Percentiles rank a stretch among this genome's conserved stretches.
Conservation (phyloP, 2,797 vertebrate genomes). For the Sebastes flavidus region DNA sequence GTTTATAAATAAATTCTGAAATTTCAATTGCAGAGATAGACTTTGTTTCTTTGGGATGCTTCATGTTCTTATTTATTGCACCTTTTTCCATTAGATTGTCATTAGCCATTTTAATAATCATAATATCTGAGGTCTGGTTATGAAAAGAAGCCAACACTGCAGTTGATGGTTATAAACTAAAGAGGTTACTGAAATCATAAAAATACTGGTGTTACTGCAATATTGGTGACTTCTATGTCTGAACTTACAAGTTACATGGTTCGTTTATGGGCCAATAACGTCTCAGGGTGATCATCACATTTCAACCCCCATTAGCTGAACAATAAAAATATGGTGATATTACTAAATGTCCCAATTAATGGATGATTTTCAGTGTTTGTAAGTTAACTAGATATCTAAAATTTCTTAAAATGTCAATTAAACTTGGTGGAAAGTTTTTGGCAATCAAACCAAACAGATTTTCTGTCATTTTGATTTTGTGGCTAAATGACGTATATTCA, state of each 20-base stretch:
- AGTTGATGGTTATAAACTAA: neutral
- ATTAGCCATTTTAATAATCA: neutral
- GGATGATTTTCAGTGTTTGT: neutral
- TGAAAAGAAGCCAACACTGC: too few relatives aligned
- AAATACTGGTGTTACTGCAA: neutral
- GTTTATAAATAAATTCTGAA: conserved; percentile 7
- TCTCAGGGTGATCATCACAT: neutral
- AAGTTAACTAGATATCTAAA: neutral
- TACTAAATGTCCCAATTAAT: neutral
- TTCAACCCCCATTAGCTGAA: neutral
- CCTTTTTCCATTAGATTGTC: neutral
- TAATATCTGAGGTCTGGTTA: neutral
- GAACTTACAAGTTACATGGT: neutral
- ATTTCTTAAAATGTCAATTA: neutral
- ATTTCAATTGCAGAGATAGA: neutral
- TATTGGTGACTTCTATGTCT: neutral
- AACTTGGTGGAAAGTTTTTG: neutral
- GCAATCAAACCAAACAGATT: neutral
- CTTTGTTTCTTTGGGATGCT: neutral
- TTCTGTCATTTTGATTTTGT: neutral
- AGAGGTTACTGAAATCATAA: neutral
- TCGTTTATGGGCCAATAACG: neutral
- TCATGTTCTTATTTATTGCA: neutral
- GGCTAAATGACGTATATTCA: neutral
- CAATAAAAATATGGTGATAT: neutral